Percentiles rank a stretch among this genome's conserved stretches.
Evolutionary conservation across 92 coral and sea anemone genomes (phyloP).

Genomic region (Metridium senile): DNA sequence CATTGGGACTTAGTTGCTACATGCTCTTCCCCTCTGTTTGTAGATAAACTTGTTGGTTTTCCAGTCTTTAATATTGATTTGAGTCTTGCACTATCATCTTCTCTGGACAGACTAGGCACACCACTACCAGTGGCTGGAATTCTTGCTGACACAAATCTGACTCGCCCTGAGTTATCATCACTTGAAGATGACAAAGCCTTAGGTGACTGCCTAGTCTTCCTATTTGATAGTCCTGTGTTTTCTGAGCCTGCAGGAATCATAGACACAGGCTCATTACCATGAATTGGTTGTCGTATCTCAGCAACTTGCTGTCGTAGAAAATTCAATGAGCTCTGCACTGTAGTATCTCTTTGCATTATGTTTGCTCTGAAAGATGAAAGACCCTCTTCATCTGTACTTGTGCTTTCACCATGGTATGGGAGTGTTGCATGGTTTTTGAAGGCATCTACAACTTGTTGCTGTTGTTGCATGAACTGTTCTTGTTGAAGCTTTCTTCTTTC

Average conservation of each 20-base stretch:
- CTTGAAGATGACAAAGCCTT: conserved; percentile 38
- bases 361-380: background rate
- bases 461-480: conserved; percentile 62
- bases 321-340: conserved; percentile 33
- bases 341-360: background rate
- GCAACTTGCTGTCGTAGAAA: conserved; percentile 50
- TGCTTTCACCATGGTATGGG: conserved; percentile 44
- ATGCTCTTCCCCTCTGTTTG: conserved; percentile 24
- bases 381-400: conserved; percentile 28
- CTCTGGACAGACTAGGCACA: conserved; percentile 14
- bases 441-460: conserved; percentile 49
- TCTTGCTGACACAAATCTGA: conserved; percentile 86
- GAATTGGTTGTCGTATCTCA: conserved; percentile 2
- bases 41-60: conserved; percentile 52
- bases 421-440: conserved; percentile 50
- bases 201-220: background rate
- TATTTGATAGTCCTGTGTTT: background rate
- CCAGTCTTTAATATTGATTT: conserved; percentile 81
- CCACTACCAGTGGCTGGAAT: conserved; percentile 90
- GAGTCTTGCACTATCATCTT: conserved; percentile 35
- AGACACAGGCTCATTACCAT: conserved; percentile 28
- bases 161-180: conserved; percentile 77
- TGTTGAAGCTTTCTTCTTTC: conserved; percentile 46
- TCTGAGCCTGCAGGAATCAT: conserved; percentile 52
- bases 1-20: background rate